phyloP scores from a whole-genome alignment of 1,140 invertebrate species.

The Pseudomyrmex sp. region DNA sequence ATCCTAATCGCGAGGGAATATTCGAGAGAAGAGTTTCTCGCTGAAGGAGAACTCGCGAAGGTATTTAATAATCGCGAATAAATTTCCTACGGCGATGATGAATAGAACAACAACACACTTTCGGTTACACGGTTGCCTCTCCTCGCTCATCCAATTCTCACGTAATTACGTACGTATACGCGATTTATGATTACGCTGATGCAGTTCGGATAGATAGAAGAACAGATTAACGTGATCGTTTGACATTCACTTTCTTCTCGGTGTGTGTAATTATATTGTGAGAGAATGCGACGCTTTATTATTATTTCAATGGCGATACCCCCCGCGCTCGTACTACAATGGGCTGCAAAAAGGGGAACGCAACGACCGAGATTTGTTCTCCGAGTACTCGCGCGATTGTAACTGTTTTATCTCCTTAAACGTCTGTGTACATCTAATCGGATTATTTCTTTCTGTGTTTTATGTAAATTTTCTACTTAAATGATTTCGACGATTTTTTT shows the following conservation, averaged over 20 bases:
- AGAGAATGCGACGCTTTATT: no score
- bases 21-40: background rate
- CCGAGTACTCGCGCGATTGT: background rate
- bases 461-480: background rate
- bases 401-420: background rate
- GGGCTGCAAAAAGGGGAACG: no score
- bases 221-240: constrained; percentile 14
- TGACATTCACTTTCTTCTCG: background rate
- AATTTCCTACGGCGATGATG: background rate
- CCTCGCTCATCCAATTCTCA: constrained; percentile 12
- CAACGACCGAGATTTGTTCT: no score
- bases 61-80: constrained; percentile 1
- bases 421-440: background rate
- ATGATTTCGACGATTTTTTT: background rate
- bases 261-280: no score
- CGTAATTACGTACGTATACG: constrained; percentile 18
- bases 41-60: background rate
- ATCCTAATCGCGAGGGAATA: no score
- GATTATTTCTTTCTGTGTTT: background rate
- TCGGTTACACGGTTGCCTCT: background rate
- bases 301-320: no score
- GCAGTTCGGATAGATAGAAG: constrained; percentile 3
- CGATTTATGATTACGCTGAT: constrained; percentile 2
- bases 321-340: no score
- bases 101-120: constrained; percentile 15